A percentile compares a stretch with the other conserved stretches of the same genome.
phyloP scores from a whole-genome alignment of 1,140 invertebrate species.

The Dolichoris vasculosae region DNA sequence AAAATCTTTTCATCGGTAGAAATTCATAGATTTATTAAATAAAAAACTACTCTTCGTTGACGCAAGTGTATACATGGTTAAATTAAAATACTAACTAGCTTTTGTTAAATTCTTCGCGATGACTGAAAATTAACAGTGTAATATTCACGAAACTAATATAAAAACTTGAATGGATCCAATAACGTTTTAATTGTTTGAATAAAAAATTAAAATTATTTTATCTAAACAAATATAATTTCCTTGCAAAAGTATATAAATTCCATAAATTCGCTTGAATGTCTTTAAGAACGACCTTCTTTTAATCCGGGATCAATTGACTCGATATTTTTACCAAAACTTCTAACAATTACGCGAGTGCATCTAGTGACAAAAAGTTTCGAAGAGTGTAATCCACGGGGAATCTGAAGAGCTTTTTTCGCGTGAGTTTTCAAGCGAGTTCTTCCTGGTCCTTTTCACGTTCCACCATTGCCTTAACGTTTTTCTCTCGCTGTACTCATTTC shows the following conservation, averaged over 20 bases:
- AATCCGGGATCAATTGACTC: background rate
- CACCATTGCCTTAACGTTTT: conserved; percentile 5
- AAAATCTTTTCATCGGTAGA: conserved; percentile 29
- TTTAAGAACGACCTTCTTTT: background rate
- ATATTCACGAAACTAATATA: background rate
- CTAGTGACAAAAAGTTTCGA: conserved; percentile 12
- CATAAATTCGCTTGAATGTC: background rate
- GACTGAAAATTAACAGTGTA: too few species aligned
- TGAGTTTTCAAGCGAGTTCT: background rate
- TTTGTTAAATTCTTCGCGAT: too few species aligned
- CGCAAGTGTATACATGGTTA: too few species aligned
- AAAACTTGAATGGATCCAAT: too few species aligned
- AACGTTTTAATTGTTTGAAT: too few species aligned
- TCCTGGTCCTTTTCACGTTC: background rate
- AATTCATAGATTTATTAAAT: conserved; percentile 26
- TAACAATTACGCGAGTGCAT: background rate
- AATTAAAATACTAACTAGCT: too few species aligned
- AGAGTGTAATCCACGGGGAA: conserved; percentile 26
- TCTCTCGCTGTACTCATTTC: background rate
- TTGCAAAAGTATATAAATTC: background rate
- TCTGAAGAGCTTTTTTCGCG: conserved; percentile 26
- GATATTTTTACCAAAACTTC: conserved; percentile 14
- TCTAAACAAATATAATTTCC: background rate
- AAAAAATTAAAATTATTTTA: too few species aligned
- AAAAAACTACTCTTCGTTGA: too few species aligned